phyloP scores from a whole-genome alignment of 1,140 invertebrate genomes.

The Elymnias hypermnestra region DNA sequence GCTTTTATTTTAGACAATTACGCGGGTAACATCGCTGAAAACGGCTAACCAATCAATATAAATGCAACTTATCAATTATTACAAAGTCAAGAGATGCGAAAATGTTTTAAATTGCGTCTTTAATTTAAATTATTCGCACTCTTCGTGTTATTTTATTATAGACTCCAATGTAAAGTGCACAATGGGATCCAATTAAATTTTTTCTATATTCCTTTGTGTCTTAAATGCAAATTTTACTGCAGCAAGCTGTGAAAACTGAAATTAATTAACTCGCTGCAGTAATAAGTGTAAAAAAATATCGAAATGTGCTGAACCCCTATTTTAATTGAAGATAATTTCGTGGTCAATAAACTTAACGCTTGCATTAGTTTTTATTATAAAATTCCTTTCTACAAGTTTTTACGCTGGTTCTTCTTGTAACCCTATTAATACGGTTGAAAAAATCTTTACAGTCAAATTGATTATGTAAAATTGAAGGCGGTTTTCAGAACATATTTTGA shows the following conservation, averaged over 20 bases:
- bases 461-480: too few relatives aligned
- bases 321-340: slow-evolving; percentile 6
- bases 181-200: slow-evolving; percentile 3
- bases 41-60: too few relatives aligned
- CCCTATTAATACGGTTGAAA: neutral
- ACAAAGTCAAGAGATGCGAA: too few relatives aligned
- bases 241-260: slow-evolving; percentile 5
- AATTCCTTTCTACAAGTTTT: neutral
- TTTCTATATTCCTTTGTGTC: slow-evolving; percentile 3
- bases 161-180: neutral
- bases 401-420: neutral
- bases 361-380: slow-evolving; percentile 1
- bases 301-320: neutral
- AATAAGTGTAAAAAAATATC: neutral
- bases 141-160: neutral
- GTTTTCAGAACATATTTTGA: too few relatives aligned
- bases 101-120: too few relatives aligned
- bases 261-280: slow-evolving; percentile 8
- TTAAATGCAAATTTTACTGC: slow-evolving; percentile 6
- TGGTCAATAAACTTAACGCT: slow-evolving; percentile 3
- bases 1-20: too few relatives aligned
- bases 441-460: neutral
- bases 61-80: neutral
- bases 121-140: neutral
- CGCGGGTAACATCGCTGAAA: too few relatives aligned